phyloP scores from a whole-genome alignment of 2,888 invertebrate species.

The Acleris cristana region DNA sequence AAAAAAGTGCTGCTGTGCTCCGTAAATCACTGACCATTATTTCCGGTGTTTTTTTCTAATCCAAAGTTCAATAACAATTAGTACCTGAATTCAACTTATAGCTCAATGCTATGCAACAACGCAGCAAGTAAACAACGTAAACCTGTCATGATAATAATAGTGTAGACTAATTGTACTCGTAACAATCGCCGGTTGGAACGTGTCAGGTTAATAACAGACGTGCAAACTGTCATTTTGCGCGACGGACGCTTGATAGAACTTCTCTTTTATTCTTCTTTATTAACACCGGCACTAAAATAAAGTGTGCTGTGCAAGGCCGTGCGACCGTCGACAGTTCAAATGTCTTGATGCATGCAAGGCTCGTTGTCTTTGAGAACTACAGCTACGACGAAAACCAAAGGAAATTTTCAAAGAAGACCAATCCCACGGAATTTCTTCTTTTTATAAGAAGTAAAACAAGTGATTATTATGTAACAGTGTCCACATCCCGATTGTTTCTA shows the following conservation, averaged over 20 bases:
- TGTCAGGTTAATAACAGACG: slow-evolving; percentile 23
- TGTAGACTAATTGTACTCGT: slow-evolving; percentile 9
- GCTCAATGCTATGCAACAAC: no score
- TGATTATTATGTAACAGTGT: slow-evolving; percentile 14
- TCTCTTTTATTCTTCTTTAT: slow-evolving; percentile 30
- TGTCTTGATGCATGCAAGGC: slow-evolving; percentile 9
- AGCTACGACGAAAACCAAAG: background rate
- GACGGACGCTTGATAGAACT: slow-evolving; percentile 15
- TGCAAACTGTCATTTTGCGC: slow-evolving; percentile 15
- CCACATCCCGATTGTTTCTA: slow-evolving; percentile 13
- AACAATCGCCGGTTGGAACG: slow-evolving; percentile 11
- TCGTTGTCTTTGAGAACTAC: background rate
- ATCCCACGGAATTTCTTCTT: background rate
- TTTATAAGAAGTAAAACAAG: no score
- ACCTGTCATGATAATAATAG: background rate
- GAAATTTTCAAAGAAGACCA: background rate
- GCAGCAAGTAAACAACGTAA: slow-evolving; percentile 1
- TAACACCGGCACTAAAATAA: slow-evolving; percentile 31
- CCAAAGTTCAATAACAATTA: no score
- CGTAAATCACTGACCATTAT: no score
- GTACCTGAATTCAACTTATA: no score
- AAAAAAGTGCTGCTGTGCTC: no score
- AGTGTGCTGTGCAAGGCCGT: slow-evolving; percentile 27
- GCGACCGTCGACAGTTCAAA: slow-evolving; percentile 19
- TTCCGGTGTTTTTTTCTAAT: no score